phyloP scores from a whole-genome alignment of 2,113 vertebrate species.

The Sceloporus tristichus region DNA sequence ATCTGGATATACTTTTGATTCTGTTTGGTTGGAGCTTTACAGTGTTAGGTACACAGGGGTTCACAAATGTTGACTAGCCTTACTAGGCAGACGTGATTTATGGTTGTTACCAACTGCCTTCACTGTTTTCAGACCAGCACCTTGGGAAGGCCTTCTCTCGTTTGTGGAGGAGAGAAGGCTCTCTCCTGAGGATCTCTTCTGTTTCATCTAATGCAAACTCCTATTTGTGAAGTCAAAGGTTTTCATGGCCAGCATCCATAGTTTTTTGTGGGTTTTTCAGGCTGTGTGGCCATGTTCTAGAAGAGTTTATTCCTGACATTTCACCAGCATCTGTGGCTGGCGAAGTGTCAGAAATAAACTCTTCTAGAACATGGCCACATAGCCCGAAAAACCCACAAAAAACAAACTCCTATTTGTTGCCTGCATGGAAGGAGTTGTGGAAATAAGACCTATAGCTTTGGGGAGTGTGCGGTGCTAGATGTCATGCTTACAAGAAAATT shows the following conservation, averaged over 20 bases:
- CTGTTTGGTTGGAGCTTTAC: not conserved
- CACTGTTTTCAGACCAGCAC: not conserved
- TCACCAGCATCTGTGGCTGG: no score
- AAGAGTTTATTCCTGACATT: no score
- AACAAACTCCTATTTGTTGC: no score
- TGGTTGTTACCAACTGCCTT: not conserved
- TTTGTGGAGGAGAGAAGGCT: not conserved
- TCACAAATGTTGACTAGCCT: not conserved
- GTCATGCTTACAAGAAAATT: not conserved
- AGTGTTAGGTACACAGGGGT: not conserved
- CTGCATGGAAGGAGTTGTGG: not conserved
- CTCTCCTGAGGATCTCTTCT: not conserved
- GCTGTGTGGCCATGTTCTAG: no score
- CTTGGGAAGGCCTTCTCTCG: not conserved
- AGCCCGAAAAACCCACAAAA: no score
- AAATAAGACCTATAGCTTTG: not conserved
- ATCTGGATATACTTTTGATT: fast-evolving
- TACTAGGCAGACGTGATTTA: not conserved
- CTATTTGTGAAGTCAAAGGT: no score
- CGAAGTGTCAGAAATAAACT: no score
- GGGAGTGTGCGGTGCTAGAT: not conserved
- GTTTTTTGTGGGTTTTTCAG: no score
- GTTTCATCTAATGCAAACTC: not conserved
- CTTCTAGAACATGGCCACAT: no score
- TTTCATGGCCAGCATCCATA: no score